A percentile compares a stretch with the other conserved stretches of the same genome.
Evolutionary conservation across 2,888 invertebrate species (phyloP).

Genomic region (Cheilosia pagana): DNA sequence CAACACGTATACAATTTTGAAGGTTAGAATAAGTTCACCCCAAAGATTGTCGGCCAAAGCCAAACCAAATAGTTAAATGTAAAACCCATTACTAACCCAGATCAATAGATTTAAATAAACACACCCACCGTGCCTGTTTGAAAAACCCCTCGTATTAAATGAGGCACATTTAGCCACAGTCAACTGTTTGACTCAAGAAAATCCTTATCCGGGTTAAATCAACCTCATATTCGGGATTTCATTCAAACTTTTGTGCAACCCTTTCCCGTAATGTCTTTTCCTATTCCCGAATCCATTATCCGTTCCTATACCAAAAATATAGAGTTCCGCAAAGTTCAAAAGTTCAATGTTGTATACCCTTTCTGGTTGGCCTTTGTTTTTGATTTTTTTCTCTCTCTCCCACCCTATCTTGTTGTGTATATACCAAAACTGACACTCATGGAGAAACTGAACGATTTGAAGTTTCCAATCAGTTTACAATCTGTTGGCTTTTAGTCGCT

Average conservation of each 20-base stretch:
- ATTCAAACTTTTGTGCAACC: constrained; percentile 40
- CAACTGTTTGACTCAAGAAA: constrained; percentile 48
- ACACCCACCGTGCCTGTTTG: neutral
- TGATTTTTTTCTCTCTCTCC: constrained; percentile 3
- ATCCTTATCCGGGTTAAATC: constrained; percentile 67
- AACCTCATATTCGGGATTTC: constrained; percentile 52
- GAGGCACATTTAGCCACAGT: constrained; percentile 53
- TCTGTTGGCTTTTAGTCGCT: constrained; percentile 72
- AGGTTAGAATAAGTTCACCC: too few relatives aligned
- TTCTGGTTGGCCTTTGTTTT: constrained; percentile 6
- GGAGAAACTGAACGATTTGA: constrained; percentile 47
- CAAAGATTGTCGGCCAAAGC: too few relatives aligned
- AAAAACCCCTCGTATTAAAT: constrained; percentile 36
- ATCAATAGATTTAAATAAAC: constrained; percentile 11
- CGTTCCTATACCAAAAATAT: constrained; percentile 47
- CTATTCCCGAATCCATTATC: constrained; percentile 61
- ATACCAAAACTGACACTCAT: constrained; percentile 7
- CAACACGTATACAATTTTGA: too few relatives aligned
- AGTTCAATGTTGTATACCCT: constrained; percentile 58
- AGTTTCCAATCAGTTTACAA: constrained; percentile 72
- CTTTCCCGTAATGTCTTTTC: constrained; percentile 29
- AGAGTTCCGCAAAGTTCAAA: constrained; percentile 64
- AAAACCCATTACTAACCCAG: neutral
- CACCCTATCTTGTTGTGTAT: neutral
- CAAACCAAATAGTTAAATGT: too few relatives aligned